Evolutionary conservation across 1,140 invertebrate genomes (phyloP).

Genomic region (Drosophila willistoni): DNA sequence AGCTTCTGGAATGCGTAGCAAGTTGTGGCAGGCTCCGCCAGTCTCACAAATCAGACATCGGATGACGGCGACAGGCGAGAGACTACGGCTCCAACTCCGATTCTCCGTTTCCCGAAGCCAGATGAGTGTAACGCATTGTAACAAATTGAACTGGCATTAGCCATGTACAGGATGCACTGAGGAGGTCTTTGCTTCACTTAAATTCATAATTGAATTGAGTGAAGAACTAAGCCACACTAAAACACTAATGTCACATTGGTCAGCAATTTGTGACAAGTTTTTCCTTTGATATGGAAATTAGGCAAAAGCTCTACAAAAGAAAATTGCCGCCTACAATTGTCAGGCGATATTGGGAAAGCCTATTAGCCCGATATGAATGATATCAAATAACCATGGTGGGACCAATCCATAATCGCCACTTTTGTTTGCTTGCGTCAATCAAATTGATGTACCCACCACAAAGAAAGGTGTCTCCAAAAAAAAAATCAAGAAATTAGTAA

Average conservation of each 20-base stretch:
- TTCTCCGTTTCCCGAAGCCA: constrained; percentile 20
- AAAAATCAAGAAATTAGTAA: constrained; percentile 59
- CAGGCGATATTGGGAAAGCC: constrained; percentile 46
- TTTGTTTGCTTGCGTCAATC: constrained; percentile 75
- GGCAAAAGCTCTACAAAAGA: constrained; percentile 66
- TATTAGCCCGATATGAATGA: constrained; percentile 47
- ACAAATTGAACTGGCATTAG: constrained; percentile 70
- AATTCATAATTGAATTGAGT: constrained; percentile 37
- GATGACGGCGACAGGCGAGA: constrained; percentile 26
- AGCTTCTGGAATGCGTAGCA: constrained; percentile 83
- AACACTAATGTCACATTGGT: constrained; percentile 35
- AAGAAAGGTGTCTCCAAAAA: background rate
- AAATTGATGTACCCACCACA: constrained; percentile 39
- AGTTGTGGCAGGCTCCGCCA: constrained; percentile 60
- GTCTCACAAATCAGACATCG: constrained; percentile 55
- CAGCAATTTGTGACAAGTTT: constrained; percentile 51
- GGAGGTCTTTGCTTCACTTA: constrained; percentile 10
- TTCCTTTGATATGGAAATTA: constrained; percentile 71
- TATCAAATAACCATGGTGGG: constrained; percentile 29
- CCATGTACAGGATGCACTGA: background rate
- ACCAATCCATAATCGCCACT: constrained; percentile 64
- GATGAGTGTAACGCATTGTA: constrained; percentile 66
- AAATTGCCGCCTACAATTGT: constrained; percentile 44
- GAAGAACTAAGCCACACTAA: constrained; percentile 36
- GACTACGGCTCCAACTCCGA: background rate